Evolutionary conservation across 2,797 vertebrate species (phyloP).

Genomic region (Acrossocheilus fasciatus): DNA sequence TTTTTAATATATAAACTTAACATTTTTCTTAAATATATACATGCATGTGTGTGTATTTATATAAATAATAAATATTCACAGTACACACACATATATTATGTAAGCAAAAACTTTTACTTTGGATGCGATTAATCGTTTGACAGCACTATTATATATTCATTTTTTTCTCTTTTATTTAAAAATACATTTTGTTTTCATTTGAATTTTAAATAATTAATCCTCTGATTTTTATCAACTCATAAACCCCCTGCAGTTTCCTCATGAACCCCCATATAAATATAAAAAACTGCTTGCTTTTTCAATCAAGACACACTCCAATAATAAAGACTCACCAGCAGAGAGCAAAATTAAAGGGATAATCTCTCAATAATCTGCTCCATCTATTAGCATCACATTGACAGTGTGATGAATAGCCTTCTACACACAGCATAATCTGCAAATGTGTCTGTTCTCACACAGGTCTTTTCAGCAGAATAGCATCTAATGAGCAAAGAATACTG

Average conservation of each 20-base stretch:
- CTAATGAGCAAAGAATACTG: background rate
- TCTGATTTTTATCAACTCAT: background rate
- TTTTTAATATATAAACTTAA: too few relatives aligned
- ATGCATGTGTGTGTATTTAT: too few relatives aligned
- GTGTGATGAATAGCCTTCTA: background rate
- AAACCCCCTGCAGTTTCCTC: background rate
- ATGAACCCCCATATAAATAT: background rate
- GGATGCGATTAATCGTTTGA: too few relatives aligned
- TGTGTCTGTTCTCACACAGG: background rate
- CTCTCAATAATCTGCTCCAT: background rate
- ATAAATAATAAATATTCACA: too few relatives aligned
- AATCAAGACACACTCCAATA: background rate
- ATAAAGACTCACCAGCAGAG: background rate
- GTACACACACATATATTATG: too few relatives aligned
- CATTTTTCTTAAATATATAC: too few relatives aligned
- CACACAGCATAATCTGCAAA: background rate
- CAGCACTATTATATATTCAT: too few relatives aligned
- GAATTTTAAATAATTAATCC: background rate
- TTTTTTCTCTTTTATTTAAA: too few relatives aligned
- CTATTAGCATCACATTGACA: background rate
- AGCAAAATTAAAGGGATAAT: background rate
- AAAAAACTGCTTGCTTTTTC: background rate
- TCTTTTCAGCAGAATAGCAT: background rate
- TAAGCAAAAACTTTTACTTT: too few relatives aligned
- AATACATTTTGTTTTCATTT: too few relatives aligned